phyloP scores from a whole-genome alignment of 2,888 invertebrate genomes.

The Noctua fimbriata region DNA sequence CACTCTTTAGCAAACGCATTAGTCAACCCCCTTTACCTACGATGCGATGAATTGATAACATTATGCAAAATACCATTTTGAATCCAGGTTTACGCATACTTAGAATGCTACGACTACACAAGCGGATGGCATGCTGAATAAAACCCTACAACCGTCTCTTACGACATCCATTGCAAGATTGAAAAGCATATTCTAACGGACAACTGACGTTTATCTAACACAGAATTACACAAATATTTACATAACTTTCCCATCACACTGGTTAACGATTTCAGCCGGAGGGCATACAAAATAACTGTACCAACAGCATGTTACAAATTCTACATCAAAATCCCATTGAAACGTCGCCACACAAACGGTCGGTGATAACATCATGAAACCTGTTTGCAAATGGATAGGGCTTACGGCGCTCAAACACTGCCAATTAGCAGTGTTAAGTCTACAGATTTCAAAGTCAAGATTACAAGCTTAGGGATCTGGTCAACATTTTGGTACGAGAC shows the following conservation, averaged over 20 bases:
- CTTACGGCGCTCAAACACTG: slow-evolving; percentile 64
- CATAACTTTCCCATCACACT: slow-evolving; percentile 54
- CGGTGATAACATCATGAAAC: slow-evolving; percentile 66
- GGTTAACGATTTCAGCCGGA: slow-evolving; percentile 45
- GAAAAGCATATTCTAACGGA: slow-evolving; percentile 22
- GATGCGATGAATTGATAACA: slow-evolving; percentile 1
- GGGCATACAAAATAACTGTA: slow-evolving; percentile 51
- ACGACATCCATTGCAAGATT: slow-evolving; percentile 37
- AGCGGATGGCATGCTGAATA: slow-evolving; percentile 41
- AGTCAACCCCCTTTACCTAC: slow-evolving; percentile 26
- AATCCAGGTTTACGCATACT: slow-evolving; percentile 29
- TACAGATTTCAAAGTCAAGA: slow-evolving; percentile 71
- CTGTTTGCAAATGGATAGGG: slow-evolving; percentile 56
- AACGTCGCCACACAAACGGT: slow-evolving; percentile 58
- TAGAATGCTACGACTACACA: slow-evolving; percentile 32
- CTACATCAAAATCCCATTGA: slow-evolving; percentile 56
- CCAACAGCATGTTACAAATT: slow-evolving; percentile 50
- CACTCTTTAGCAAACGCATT: slow-evolving; percentile 25
- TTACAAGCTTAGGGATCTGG: slow-evolving; percentile 54
- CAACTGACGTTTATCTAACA: slow-evolving; percentile 42
- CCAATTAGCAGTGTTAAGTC: slow-evolving; percentile 66
- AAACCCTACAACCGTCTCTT: slow-evolving; percentile 33
- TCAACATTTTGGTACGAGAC: slow-evolving; percentile 19
- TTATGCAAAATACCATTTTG: slow-evolving; percentile 34
- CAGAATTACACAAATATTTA: slow-evolving; percentile 51